A percentile compares a stretch with the other conserved stretches of the same genome.
Evolutionary conservation across 2,888 invertebrate genomes (phyloP).

Genomic region (Apocheima hispidaria): DNA sequence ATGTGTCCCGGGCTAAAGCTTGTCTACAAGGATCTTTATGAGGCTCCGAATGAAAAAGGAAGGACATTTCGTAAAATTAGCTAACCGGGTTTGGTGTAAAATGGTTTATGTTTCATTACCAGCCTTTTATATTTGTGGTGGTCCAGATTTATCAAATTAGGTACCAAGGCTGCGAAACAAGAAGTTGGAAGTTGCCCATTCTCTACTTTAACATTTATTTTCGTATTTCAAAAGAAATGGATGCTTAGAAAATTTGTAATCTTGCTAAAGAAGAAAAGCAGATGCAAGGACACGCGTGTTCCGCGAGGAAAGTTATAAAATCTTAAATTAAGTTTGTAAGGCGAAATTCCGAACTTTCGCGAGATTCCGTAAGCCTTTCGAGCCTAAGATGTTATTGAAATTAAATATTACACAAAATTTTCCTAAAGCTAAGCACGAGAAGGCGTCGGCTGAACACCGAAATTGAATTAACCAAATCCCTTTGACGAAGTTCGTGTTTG

Average conservation of each 20-base stretch:
- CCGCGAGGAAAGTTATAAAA: conserved; percentile 45
- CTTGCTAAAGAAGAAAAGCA: conserved; percentile 40
- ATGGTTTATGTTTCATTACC: conserved; percentile 44
- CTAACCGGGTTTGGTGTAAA: conserved; percentile 21
- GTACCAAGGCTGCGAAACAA: conserved; percentile 12
- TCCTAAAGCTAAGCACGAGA: conserved; percentile 65
- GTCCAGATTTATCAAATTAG: conserved; percentile 17
- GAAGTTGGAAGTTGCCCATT: neutral
- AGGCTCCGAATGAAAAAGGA: conserved; percentile 35
- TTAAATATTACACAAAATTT: conserved; percentile 73
- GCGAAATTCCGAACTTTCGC: conserved; percentile 55
- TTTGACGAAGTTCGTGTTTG: conserved; percentile 76
- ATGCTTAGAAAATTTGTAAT: conserved; percentile 33
- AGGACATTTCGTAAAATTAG: conserved; percentile 26
- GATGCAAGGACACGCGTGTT: conserved; percentile 45
- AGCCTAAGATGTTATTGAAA: conserved; percentile 69
- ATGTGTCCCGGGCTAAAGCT: conserved; percentile 54
- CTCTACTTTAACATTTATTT: neutral
- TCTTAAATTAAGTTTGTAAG: conserved; percentile 56
- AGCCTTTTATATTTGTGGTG: conserved; percentile 43
- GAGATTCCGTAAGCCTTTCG: conserved; percentile 61
- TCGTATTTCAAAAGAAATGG: neutral
- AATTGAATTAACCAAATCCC: conserved; percentile 76
- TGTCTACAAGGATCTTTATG: conserved; percentile 50
- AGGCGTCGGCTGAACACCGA: conserved; percentile 70